Conservation (phyloP, 2,113 vertebrate genomes). For the Haemorhous mexicanus region DNA sequence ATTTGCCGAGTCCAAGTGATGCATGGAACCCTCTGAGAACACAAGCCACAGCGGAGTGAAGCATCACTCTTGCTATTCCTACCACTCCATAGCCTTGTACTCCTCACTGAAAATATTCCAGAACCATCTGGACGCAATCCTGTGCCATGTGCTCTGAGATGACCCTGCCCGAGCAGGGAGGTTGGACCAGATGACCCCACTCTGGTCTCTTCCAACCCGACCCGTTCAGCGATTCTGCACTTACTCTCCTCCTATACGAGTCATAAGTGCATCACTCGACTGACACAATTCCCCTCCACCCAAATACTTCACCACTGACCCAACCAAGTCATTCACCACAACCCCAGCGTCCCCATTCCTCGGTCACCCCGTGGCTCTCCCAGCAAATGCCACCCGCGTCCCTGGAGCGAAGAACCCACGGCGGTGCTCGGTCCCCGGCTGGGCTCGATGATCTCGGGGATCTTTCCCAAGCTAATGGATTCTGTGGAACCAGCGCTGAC, state of each 20-base stretch:
- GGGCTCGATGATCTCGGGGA: neutral
- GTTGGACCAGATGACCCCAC: neutral
- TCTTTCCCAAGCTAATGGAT: neutral
- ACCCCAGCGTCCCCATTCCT: neutral
- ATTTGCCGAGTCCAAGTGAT: neutral
- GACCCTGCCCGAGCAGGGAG: neutral
- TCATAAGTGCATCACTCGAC: neutral
- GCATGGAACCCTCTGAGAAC: accelerated
- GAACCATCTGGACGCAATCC: neutral
- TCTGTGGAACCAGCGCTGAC: neutral
- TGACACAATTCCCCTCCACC: neutral
- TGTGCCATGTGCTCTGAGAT: neutral
- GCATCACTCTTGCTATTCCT: neutral
- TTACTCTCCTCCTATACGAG: neutral
- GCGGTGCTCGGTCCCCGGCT: accelerated
- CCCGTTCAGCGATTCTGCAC: neutral
- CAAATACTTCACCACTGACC: neutral
- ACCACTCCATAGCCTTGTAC: accelerated
- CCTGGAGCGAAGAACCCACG: accelerated
- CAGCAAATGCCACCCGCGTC: neutral
- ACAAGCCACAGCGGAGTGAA: accelerated
- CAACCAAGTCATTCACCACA: neutral
- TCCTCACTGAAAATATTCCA: neutral
- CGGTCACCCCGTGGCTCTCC: neutral
- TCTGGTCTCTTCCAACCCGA: neutral